A percentile compares a stretch with the other conserved stretches of the same genome.
Evolutionary conservation across 2,113 vertebrate genomes (phyloP).

Genomic region (Phasianus colchicus): DNA sequence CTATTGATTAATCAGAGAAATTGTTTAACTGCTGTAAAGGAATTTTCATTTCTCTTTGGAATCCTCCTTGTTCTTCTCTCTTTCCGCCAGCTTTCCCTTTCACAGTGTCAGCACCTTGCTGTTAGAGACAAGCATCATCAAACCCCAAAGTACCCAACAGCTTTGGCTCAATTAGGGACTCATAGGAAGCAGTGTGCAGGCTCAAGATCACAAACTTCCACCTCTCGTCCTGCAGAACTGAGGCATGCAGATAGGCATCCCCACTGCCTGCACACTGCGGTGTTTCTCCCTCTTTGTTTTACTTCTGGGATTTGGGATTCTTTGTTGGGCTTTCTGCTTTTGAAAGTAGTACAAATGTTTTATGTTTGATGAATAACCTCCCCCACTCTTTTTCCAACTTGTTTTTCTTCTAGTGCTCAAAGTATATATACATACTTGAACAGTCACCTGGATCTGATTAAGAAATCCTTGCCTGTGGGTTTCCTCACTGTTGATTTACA

Average conservation of each 20-base stretch:
- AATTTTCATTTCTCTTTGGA: conserved; percentile 33
- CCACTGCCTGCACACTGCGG: background rate
- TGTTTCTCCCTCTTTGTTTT: background rate
- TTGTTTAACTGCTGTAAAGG: background rate
- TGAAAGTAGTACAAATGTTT: conserved; percentile 67
- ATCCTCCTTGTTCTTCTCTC: background rate
- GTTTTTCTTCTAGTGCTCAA: conserved; percentile 80
- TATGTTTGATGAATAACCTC: conserved; percentile 69
- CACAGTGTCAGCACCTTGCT: background rate
- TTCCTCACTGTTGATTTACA: conserved; percentile 91
- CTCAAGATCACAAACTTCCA: background rate
- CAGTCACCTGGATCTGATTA: conserved; percentile 87
- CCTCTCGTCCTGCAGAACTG: background rate
- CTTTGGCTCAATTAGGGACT: background rate
- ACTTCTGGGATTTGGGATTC: background rate
- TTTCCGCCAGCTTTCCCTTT: background rate
- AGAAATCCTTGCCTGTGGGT: conserved; percentile 81
- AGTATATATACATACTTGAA: conserved; percentile 93
- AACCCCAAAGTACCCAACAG: background rate
- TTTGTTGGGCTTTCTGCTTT: conserved; percentile 37
- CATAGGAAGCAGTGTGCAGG: background rate
- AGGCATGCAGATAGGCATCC: background rate
- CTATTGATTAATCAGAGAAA: conserved; percentile 41
- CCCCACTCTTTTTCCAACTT: conserved; percentile 40
- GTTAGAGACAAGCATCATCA: background rate